phyloP scores from a whole-genome alignment of 2,797 vertebrate genomes.

The Morelia viridis region DNA sequence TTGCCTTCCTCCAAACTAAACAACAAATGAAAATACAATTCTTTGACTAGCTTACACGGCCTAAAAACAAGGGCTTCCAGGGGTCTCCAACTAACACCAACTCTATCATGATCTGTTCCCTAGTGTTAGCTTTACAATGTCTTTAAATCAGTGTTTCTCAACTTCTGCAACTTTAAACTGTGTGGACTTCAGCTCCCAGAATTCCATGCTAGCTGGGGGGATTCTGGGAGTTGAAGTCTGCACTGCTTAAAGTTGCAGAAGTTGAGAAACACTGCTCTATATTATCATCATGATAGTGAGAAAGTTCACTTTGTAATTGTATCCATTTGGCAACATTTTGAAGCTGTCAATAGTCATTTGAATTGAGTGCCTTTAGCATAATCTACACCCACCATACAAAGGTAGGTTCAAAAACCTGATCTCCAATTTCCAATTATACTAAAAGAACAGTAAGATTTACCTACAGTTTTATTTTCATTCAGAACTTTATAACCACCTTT shows the following conservation, averaged over 20 bases:
- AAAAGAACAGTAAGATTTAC: constrained; percentile 12
- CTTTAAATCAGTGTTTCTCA: neutral
- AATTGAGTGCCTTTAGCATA: neutral
- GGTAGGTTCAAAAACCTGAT: neutral
- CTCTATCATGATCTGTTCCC: constrained; percentile 7
- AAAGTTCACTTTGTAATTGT: constrained; percentile 21
- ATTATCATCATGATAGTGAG: constrained; percentile 15
- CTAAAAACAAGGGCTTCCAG: constrained; percentile 5
- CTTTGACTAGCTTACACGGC: neutral
- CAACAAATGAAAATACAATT: neutral
- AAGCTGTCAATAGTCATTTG: neutral
- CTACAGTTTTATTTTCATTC: constrained; percentile 31
- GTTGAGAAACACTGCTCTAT: neutral
- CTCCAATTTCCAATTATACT: neutral
- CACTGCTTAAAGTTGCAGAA: neutral
- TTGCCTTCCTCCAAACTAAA: neutral
- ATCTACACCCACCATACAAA: fast-evolving
- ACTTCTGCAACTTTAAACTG: neutral
- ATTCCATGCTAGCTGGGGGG: neutral
- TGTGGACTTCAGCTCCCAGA: neutral
- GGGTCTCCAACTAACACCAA: neutral
- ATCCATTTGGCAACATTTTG: constrained; percentile 9
- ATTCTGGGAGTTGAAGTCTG: neutral
- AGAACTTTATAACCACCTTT: constrained; percentile 45
- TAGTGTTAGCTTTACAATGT: neutral